These are phyloP conservation scores for Spisula subtruncata DNA, from an alignment of 2,888 invertebrate species.

Conservation along the genomic window DNA sequence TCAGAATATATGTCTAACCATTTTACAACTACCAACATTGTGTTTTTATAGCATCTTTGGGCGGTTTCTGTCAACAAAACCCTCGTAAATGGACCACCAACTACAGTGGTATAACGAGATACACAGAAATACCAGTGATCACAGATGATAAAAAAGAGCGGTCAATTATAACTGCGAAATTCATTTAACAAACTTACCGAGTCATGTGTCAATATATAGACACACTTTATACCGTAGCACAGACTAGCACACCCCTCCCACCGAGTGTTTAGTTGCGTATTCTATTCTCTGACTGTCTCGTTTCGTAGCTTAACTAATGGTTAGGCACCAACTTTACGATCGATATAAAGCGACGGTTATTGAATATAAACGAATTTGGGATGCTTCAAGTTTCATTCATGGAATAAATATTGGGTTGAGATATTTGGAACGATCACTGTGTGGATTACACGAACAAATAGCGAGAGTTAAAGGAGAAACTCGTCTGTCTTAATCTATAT, in stretches of 20 bases:
- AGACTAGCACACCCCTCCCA: neutral
- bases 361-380: constrained; percentile 3
- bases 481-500: no score
- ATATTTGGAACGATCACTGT: neutral
- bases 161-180: neutral
- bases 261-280: neutral
- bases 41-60: neutral
- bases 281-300: neutral
- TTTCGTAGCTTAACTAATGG: neutral
- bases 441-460: neutral
- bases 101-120: neutral
- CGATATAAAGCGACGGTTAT: constrained; percentile 16
- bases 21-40: neutral
- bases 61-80: neutral
- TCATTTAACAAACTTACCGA: neutral
- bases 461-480: no score
- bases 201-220: neutral
- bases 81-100: neutral
- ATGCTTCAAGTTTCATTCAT: constrained; percentile 15
- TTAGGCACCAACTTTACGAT: neutral
- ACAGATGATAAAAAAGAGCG: neutral
- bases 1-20: neutral
- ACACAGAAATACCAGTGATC: neutral
- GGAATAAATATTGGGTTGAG: neutral
- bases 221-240: neutral